phyloP scores from a whole-genome alignment of 2,888 invertebrate genomes.

The Choreutis nemorana region DNA sequence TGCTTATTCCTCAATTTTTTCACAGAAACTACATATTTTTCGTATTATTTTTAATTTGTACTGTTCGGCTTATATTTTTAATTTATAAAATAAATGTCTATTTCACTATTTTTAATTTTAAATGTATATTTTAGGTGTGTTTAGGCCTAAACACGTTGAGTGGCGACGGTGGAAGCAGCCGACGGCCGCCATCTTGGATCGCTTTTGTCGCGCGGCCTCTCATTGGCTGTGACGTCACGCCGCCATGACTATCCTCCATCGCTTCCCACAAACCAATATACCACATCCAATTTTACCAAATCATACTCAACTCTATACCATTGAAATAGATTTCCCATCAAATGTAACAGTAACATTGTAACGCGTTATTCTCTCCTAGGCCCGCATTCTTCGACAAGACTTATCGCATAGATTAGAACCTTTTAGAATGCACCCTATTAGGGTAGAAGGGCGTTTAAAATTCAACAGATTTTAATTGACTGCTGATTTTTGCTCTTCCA shows the following conservation, averaged over 20 bases:
- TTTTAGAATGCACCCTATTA: slow-evolving; percentile 63
- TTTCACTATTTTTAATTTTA: no score
- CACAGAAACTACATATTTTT: no score
- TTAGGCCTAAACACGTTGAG: slow-evolving; percentile 59
- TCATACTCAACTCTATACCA: slow-evolving; percentile 22
- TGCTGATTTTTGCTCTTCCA: slow-evolving; percentile 39
- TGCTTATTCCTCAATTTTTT: no score
- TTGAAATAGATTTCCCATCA: slow-evolving; percentile 14
- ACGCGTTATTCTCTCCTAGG: slow-evolving; percentile 38
- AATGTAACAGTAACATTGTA: slow-evolving; percentile 20
- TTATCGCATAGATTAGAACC: slow-evolving; percentile 57
- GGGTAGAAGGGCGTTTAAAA: slow-evolving; percentile 47
- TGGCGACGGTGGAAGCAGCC: slow-evolving; percentile 50
- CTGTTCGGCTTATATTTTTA: no score
- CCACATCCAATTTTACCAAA: slow-evolving; percentile 13
- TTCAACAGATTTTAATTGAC: slow-evolving; percentile 52
- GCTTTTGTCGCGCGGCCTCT: slow-evolving; percentile 54
- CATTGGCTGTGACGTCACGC: slow-evolving; percentile 62
- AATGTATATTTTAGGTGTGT: no score
- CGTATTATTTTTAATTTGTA: no score
- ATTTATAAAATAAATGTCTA: no score
- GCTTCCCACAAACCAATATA: slow-evolving; percentile 34
- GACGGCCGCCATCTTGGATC: slow-evolving; percentile 64
- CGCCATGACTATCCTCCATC: slow-evolving; percentile 60
- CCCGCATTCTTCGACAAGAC: slow-evolving; percentile 54